These are phyloP conservation scores for Sphinx pinastri DNA, from an alignment of 2,888 invertebrate genomes.

Conservation along the genomic window DNA sequence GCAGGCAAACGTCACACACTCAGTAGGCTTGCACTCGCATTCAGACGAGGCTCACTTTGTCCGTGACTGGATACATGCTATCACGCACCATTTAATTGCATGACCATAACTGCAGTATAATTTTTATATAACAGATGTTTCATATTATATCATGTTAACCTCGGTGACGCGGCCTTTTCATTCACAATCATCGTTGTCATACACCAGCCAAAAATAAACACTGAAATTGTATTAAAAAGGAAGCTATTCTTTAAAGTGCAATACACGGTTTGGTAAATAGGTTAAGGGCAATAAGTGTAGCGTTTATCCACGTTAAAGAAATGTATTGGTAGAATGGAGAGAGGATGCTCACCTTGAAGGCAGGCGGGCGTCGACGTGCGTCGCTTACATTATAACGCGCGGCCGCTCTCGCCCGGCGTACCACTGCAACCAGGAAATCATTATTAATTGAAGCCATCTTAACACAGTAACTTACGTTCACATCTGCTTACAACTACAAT, in stretches of 20 bases:
- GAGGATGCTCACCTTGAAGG: slow-evolving; percentile 74
- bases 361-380: slow-evolving; percentile 72
- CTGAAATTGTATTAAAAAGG: slow-evolving; percentile 20
- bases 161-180: slow-evolving; percentile 16
- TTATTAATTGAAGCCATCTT: slow-evolving; percentile 32
- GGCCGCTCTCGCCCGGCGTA: slow-evolving; percentile 57
- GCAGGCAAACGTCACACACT: too few relatives aligned
- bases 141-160: background rate
- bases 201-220: slow-evolving; percentile 1
- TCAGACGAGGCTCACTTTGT: too few relatives aligned
- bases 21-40: too few relatives aligned
- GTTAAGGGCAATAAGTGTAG: slow-evolving; percentile 28
- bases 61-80: too few relatives aligned
- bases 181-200: slow-evolving; percentile 13
- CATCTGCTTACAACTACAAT: background rate
- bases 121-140: background rate
- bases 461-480: slow-evolving; percentile 15
- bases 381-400: slow-evolving; percentile 81
- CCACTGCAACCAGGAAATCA: slow-evolving; percentile 55
- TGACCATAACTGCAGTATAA: background rate
- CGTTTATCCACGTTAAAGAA: slow-evolving; percentile 26
- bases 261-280: slow-evolving; percentile 17
- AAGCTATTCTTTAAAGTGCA: slow-evolving; percentile 24
- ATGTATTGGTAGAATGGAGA: slow-evolving; percentile 34
- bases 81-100: too few relatives aligned